Base-by-base conservation (phyloP, 2,888 invertebrate genomes). In the Quadriops clusia region DNA sequence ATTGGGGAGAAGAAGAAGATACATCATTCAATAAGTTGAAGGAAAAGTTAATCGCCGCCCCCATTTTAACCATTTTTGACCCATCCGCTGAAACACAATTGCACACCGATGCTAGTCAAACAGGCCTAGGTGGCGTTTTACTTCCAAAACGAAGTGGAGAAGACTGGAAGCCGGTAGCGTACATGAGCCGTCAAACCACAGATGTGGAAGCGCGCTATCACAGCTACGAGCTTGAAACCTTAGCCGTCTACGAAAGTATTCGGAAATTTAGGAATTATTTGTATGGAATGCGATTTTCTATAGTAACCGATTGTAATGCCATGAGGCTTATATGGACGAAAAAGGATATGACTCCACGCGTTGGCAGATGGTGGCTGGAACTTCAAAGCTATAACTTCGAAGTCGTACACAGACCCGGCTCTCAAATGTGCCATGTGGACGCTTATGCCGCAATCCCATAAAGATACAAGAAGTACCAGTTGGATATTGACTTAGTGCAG, bases 141-240 rank as follows among this genome's bases (percentile, higher is more conserved):
- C 25, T 23, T n/a, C 23, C 7, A 9, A 6, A 23, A 7, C n/a
- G 9, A 7, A 11, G 10, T 23, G 10, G 10, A 8, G 10, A 8
- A 23, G 7, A n/a, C 7, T 6, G 25, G 5, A 14, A 30, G 8
- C 32, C 28, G 5, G 20, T 32, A 6, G n/a, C 10, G 8, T 32
- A 17, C 12, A 28, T 25, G 12, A 39, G 37, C 23, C 41, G 49
- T 32, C 42, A 45, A 18, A 52, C 47, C 4, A 50, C 49, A 0
- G 38, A 34, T 1, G 44, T 50, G 1, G 57, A 60, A 41, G 33
- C 41, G 6, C 47, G 43, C 11, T 58, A 54, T 31, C 49, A 51
- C 9, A 50, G 50, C 1, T 50, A 55, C 13, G 60, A 64, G 16
- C 31, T 57, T 12, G 61, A 58, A 36, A 49, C 47, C 1, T 36